phyloP scores from a whole-genome alignment of 1,140 invertebrate species.

The Steinernema feltiae region DNA sequence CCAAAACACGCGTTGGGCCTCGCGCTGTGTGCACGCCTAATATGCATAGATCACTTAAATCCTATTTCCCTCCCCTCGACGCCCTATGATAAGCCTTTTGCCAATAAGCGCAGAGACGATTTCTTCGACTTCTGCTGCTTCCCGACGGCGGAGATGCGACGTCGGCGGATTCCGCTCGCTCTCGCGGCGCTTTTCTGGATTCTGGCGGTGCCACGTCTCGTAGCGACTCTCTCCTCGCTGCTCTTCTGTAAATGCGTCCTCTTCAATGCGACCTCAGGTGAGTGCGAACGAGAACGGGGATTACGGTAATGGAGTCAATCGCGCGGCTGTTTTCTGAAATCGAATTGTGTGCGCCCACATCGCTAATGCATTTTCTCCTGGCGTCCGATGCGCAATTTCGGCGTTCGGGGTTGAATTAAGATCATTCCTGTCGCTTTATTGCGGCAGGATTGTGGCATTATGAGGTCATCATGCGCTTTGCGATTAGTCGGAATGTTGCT shows the following conservation, averaged over 20 bases:
- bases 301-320: background rate
- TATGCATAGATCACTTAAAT: constrained; percentile 15
- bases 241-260: background rate
- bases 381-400: too few relatives aligned
- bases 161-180: background rate
- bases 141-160: background rate
- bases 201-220: background rate
- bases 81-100: background rate
- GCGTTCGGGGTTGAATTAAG: too few relatives aligned
- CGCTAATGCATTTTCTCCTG: too few relatives aligned
- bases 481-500: too few relatives aligned
- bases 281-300: background rate
- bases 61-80: background rate
- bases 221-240: background rate
- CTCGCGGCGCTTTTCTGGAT: constrained; percentile 4
- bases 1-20: background rate
- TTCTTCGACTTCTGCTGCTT: background rate
- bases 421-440: too few relatives aligned
- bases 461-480: too few relatives aligned
- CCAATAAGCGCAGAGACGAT: background rate
- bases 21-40: background rate
- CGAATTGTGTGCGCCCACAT: too few relatives aligned
- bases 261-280: background rate
- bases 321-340: too few relatives aligned
- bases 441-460: too few relatives aligned